Conservation (phyloP, 2,113 vertebrate genomes). For the Chrysemys picta region DNA sequence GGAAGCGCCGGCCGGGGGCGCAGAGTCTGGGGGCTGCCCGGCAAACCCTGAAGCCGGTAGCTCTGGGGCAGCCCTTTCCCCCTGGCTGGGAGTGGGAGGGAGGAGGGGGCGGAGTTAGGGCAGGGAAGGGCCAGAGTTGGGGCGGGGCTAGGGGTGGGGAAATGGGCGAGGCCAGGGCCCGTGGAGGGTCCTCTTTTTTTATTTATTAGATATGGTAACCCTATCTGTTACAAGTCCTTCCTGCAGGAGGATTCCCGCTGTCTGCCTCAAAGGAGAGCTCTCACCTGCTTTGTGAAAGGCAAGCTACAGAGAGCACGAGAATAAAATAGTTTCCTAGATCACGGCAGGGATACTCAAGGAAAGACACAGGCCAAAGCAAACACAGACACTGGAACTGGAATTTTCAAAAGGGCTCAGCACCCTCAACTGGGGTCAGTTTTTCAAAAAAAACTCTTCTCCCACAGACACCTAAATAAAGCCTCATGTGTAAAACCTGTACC, state of each 20-base stretch:
- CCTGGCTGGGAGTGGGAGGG: no score
- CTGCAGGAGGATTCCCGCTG: accelerated
- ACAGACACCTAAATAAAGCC: not conserved
- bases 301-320: not conserved
- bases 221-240: not conserved
- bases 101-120: no score
- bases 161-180: no score
- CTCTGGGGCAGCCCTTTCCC: no score
- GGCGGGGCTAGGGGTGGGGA: no score
- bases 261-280: accelerated
- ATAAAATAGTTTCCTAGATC: not conserved
- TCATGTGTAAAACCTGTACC: not conserved
- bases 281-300: not conserved
- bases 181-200: no score
- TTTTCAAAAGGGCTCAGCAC: not conserved
- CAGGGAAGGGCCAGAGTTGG: no score
- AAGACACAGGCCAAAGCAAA: not conserved
- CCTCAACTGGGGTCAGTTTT: not conserved
- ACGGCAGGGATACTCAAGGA: accelerated
- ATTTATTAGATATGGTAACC: no score
- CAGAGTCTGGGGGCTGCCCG: no score
- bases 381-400: not conserved
- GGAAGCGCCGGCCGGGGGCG: no score
- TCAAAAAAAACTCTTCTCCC: not conserved
- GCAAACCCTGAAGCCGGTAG: no score